A percentile compares a stretch with the other conserved stretches of the same genome.
phyloP scores from a whole-genome alignment of 2,797 vertebrate species.

The Smutsia gigantea region DNA sequence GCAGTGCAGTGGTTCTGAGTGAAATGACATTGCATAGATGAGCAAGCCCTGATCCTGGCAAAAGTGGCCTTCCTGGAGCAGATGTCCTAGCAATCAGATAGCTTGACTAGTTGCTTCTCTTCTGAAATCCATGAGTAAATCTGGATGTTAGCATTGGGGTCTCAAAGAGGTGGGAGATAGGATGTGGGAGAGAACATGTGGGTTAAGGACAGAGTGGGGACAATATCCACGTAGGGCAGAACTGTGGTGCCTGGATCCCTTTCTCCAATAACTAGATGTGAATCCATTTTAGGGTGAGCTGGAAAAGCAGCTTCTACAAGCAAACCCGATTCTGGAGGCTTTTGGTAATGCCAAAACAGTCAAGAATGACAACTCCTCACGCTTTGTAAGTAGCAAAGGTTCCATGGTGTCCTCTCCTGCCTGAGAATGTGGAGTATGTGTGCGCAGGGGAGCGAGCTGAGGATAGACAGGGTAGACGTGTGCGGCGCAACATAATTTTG shows the following conservation, averaged over 20 bases:
- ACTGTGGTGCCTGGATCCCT: background rate
- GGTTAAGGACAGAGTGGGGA: background rate
- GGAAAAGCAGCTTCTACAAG: conserved; percentile 98
- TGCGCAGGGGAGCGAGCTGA: background rate
- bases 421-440: background rate
- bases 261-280: conserved; percentile 77
- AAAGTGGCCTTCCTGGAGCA: conserved; percentile 49
- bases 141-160: background rate
- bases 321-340: conserved; percentile 98
- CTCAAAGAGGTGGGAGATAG: background rate
- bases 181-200: background rate
- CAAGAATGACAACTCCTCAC: conserved; percentile 98
- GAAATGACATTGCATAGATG: background rate
- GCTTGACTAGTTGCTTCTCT: background rate
- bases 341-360: conserved; percentile 99
- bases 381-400: conserved; percentile 93
- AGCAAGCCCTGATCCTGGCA: conserved; percentile 65
- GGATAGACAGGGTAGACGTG: background rate
- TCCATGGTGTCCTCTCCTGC: background rate
- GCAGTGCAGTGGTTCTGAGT: background rate
- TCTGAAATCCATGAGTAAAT: conserved; percentile 54
- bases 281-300: conserved; percentile 95
- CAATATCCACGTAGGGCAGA: background rate
- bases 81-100: background rate
- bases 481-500: rapidly evolving